Percentiles rank a stretch among this genome's conserved stretches.
phyloP scores from a whole-genome alignment of 2,797 vertebrate species.

The Parauchenoglanis ngamensis region DNA sequence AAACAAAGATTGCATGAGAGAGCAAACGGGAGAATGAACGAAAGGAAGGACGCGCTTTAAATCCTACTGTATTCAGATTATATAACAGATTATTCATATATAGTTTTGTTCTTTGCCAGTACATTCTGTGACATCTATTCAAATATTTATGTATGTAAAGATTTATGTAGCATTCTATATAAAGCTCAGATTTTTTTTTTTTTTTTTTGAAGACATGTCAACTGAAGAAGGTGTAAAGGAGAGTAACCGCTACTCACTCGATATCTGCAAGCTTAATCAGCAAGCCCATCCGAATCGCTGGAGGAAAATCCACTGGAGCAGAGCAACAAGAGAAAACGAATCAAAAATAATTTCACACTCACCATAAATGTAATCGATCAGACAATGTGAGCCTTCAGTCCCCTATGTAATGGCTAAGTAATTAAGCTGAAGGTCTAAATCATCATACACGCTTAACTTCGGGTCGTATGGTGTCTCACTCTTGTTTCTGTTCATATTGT shows the following conservation, averaged over 20 bases:
- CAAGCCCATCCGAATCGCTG: slow-evolving; percentile 84
- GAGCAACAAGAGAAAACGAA: neutral
- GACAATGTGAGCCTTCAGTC: neutral
- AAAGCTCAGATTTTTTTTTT: neutral
- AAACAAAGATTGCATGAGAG: neutral
- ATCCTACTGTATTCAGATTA: neutral
- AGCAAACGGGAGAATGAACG: neutral
- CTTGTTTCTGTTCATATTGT: neutral
- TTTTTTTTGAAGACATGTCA: neutral
- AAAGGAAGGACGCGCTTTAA: neutral
- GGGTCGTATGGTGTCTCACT: neutral
- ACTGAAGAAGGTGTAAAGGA: neutral
- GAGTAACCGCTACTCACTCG: slow-evolving; percentile 80
- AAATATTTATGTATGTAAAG: neutral
- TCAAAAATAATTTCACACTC: neutral
- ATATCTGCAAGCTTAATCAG: slow-evolving; percentile 92
- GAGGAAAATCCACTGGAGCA: slow-evolving; percentile 87
- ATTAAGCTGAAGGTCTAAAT: neutral
- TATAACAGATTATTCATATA: neutral
- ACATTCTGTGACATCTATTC: neutral
- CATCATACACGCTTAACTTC: neutral
- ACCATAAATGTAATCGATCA: neutral
- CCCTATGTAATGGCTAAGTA: no score
- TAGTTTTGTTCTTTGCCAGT: neutral
- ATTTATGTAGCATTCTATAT: neutral